A percentile compares a stretch with the other conserved stretches of the same genome.
phyloP scores from a whole-genome alignment of 2,888 invertebrate genomes.

The Heliconius ethilla region DNA sequence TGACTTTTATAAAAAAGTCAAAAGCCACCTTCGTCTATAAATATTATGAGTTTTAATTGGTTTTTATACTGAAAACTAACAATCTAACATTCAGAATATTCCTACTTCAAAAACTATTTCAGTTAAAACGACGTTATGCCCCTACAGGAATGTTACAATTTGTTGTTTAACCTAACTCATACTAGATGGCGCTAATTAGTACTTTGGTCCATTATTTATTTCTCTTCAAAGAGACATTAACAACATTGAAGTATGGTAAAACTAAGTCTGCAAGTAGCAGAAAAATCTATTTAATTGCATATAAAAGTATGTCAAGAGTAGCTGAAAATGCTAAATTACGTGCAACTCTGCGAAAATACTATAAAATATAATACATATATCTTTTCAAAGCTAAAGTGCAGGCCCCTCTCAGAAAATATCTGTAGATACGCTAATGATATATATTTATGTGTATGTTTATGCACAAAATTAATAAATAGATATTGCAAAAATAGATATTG shows the following conservation, averaged over 20 bases:
- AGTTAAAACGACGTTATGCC: neutral
- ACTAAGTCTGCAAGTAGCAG: neutral
- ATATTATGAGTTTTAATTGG: neutral
- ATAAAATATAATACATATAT: no score
- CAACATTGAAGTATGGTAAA: neutral
- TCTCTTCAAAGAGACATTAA: neutral
- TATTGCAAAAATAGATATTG: no score
- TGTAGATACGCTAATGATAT: no score
- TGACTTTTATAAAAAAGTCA: no score
- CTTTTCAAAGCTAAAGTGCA: no score
- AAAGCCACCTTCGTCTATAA: neutral
- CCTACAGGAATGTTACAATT: neutral
- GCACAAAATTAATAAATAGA: no score
- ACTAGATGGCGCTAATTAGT: neutral
- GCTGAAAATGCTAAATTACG: no score
- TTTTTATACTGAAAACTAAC: neutral
- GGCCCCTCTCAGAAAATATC: no score
- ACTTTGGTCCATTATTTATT: neutral
- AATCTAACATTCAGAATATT: neutral
- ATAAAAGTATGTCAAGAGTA: no score
- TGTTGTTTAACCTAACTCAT: neutral
- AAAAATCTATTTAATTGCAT: no score
- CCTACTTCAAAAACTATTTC: neutral
- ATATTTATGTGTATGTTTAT: no score
- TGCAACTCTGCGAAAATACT: no score